Evolutionary conservation across 2,888 invertebrate genomes (phyloP), one percentile per base, ranked within the genome.

Genomic region (Cosmopolites sordidus): DNA sequence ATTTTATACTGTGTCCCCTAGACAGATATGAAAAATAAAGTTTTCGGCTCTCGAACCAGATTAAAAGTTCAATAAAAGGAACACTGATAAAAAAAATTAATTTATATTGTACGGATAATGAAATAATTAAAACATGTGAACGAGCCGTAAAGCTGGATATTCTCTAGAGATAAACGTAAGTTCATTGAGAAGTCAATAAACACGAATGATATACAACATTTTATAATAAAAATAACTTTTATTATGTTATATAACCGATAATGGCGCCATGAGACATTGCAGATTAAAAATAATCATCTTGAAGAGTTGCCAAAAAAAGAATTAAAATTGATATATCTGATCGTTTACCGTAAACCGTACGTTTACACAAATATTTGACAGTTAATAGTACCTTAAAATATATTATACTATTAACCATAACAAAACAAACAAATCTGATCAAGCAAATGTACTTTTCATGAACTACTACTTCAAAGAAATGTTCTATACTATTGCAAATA

Each of bases 161-260:
- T 33, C 11, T 11, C n/a, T 33, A 41, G 43, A 52, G 46, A 46
- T 30, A 53, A 43, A 53, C 18, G 12, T 37, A 49, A 45, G 54
- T 49, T 54, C 54, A 54, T 49, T 54, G 41, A 48, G 33, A 49
- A 54, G 49, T 54, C 54, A 49, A 45, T 53, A 49, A 54, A 54
- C 42, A 49, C 16, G 27, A 16, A 27, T 42, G 49, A 45, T 48
- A 48, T 27, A 48, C 14, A 29, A 43, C 43, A 48, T 48, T 53
- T 43, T 40, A 37, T 33, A 48, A 54, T 45, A 49, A 54, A 54
- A 49, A 54, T 49, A 49, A 45, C 49, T 29, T 18, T 43, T 44
- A 54, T 40, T 45, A 44, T 54, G 17, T 49, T 54, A 46, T 27
- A 45, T 54, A 49, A 54, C n/a, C 11, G 14, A 14, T 22, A 33